Base-by-base conservation (phyloP, 2,888 invertebrate genomes). In the Parthenolecanium corni region DNA sequence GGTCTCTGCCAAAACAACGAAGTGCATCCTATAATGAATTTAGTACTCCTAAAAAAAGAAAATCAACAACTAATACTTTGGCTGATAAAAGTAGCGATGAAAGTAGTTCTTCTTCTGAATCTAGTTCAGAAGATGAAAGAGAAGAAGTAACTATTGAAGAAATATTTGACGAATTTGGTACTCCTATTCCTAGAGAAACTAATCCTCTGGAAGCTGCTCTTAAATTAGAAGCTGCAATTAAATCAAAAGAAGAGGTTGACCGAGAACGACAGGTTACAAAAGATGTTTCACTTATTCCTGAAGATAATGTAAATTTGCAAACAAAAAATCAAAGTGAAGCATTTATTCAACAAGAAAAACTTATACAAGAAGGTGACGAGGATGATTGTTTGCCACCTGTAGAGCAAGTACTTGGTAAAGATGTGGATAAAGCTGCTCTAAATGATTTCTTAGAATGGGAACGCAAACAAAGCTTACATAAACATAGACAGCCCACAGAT, bases 361-460 rank as follows among this genome's bases (percentile, higher is more conserved):
- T 63, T 14, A 23, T 53, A 6, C n/a, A 54, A 38, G 47, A 31
- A 36, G 63, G 63, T n/a, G 63, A 63, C 46, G 36, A 53, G n/a
- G 63, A 54, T 5, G 63, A 53, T 5, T 44, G 62, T 20, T 11
- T 53, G 14, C 63, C 62, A 18, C 42, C 52, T 2, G n/a, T 44
- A 5, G 23, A 53, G 23, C 24, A n/a, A 1, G 51, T 61, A 11
- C 57, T 57, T n/a, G 57, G 57, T 5, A 20, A 46, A 14, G 16
- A 31, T 14, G 52, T 38, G 1, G 52, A 31, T 20, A 18, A 36
- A 11, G 31, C 31, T 31, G 31, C 31, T 4, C 9, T 31, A 9
- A 31, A 49, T 14, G 49, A 49, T 49, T 49, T 49, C 23, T 14
- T 49, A 14, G 21, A 49, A 21, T 21, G 49, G 3, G 49, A 49